Evolutionary conservation across 2,888 invertebrate species (phyloP).

Genomic region (Ferdinandea cuprea): DNA sequence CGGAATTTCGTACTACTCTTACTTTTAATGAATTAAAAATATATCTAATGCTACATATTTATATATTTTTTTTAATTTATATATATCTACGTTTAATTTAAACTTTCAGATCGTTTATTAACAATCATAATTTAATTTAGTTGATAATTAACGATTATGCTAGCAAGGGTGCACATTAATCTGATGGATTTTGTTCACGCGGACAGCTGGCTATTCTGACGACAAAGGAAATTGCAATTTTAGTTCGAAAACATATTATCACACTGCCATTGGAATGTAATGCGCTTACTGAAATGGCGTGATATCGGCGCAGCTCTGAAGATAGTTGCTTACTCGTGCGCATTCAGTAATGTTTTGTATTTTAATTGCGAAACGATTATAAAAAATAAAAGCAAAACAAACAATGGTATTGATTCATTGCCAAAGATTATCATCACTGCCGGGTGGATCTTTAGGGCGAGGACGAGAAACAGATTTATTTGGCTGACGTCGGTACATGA

Average conservation of each 20-base stretch:
- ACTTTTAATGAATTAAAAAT: no score
- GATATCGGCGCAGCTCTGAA: conserved; percentile 31
- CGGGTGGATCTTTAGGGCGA: background rate
- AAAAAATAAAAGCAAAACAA: conserved; percentile 19
- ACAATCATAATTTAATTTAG: background rate
- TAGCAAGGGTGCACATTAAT: conserved; percentile 22
- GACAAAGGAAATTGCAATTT: conserved; percentile 44
- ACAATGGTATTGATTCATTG: conserved; percentile 36
- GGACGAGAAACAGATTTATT: background rate
- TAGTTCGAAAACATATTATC: conserved; percentile 48
- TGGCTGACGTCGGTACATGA: background rate
- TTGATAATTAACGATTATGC: background rate
- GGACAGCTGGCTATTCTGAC: conserved; percentile 9
- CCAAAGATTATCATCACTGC: conserved; percentile 26
- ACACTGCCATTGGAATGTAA: conserved; percentile 24
- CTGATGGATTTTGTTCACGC: background rate
- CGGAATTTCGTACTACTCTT: no score
- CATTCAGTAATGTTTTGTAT: conserved; percentile 23
- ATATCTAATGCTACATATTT: no score
- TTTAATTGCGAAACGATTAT: conserved; percentile 31
- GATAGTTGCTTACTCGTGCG: conserved; percentile 32
- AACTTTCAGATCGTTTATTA: background rate
- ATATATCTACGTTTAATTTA: conserved; percentile 2
- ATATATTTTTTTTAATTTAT: conserved; percentile 5
- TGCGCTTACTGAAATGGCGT: conserved; percentile 50